Conservation (phyloP, 1,140 invertebrate species). For the Drosophila takahashii region DNA sequence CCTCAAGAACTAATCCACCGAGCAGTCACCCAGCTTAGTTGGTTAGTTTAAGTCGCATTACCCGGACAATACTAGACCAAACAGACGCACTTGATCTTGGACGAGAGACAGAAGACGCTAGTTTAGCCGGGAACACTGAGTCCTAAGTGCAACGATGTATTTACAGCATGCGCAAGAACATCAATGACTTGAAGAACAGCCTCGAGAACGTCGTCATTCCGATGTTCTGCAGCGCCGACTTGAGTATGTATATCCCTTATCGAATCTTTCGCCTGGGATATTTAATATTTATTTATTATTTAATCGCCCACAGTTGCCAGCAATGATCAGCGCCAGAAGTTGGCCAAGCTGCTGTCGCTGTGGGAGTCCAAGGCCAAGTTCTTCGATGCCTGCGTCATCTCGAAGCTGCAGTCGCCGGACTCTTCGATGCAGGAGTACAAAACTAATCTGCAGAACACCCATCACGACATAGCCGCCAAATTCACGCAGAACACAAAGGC, state of each 20-base stretch:
- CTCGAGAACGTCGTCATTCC: conserved; percentile 97
- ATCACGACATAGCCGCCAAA: conserved; percentile 90
- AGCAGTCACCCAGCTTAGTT: conserved; percentile 1
- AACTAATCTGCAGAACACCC: conserved; percentile 91
- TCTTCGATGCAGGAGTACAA: conserved; percentile 94
- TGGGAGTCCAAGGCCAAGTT: conserved; percentile 99
- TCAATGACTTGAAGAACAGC: conserved; percentile 94
- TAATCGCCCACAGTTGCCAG: conserved; percentile 87
- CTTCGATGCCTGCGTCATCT: conserved; percentile 93
- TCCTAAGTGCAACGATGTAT: conserved; percentile 63
- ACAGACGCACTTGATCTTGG: not conserved
- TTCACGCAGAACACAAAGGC: conserved; percentile 91
- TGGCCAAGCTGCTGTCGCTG: conserved; percentile 95
- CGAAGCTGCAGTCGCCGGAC: conserved; percentile 92
- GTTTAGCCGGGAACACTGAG: conserved; percentile 11
- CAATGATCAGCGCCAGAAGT: conserved; percentile 94
- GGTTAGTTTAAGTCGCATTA: conserved; percentile 7
- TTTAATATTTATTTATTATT: not conserved
- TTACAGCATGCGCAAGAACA: conserved; percentile 95
- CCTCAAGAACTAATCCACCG: conserved; percentile 12
- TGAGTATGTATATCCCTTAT: conserved; percentile 86
- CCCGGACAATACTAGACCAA: not conserved
- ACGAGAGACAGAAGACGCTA: conserved; percentile 10
- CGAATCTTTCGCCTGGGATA: not conserved
- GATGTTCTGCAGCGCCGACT: conserved; percentile 97